Evolutionary conservation across 2,888 invertebrate species (phyloP).

Genomic region (Platynereis dumerilii): DNA sequence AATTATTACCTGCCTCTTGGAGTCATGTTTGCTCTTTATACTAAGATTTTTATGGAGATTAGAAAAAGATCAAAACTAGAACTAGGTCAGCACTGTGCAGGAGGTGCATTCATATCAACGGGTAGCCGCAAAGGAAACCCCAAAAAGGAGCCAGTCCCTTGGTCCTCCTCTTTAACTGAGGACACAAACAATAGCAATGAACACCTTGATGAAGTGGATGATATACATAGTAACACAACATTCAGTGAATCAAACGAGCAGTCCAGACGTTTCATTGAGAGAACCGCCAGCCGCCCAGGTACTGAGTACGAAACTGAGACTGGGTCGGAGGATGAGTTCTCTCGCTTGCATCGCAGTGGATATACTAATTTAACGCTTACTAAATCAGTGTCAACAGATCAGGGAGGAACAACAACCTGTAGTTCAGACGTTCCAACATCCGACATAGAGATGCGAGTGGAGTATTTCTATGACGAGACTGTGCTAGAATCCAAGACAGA

Average conservation of each 20-base stretch:
- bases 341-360: constrained; percentile 20
- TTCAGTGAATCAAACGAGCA: constrained; percentile 4
- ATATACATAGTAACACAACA: background rate
- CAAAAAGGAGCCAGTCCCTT: constrained; percentile 10
- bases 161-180: constrained; percentile 27
- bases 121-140: constrained; percentile 1
- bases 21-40: constrained; percentile 66
- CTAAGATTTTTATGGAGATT: constrained; percentile 65
- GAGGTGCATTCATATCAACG: constrained; percentile 14
- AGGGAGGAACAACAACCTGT: background rate
- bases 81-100: constrained; percentile 53
- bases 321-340: constrained; percentile 33
- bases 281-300: background rate
- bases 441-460: constrained; percentile 40
- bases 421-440: constrained; percentile 21
- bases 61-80: constrained; percentile 63
- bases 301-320: constrained; percentile 42
- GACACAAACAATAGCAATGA: constrained; percentile 36
- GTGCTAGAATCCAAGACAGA: constrained; percentile 57
- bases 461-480: constrained; percentile 59
- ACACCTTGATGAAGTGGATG: constrained; percentile 8
- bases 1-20: constrained; percentile 67
- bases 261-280: constrained; percentile 5
- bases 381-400: background rate
- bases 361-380: constrained; percentile 22